Base-by-base conservation (phyloP, 2,888 invertebrate genomes). In the Rapana venosa region DNA sequence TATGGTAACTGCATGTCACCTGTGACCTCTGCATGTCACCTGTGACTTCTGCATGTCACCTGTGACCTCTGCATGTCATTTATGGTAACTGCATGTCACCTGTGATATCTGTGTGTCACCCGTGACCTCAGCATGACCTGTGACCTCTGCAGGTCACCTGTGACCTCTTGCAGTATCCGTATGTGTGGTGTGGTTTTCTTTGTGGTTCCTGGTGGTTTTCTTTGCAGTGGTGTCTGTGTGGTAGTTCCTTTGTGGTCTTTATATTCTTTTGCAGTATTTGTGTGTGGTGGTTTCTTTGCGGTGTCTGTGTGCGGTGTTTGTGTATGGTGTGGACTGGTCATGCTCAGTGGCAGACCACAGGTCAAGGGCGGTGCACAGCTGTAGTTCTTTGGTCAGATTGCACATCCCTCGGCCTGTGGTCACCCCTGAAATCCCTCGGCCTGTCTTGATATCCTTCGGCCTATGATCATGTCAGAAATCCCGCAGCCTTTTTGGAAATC, bases 321-420 rank as follows among this genome's bases (percentile, higher is more conserved):
- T 2, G n/a, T 11, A 2, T 77, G 30, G 35, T 5, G 11, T 88
- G 79, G 32, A 35, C 22, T 86, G 61, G 66, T 32, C 61, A 61
- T 85, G 32, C 61, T 85, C 66, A n/a, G 86, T 35, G 79, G 88
- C 74, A 81, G 79, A 58, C 47, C 74, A 30, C 20, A 70, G 89
- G 89, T 22, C 83, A 74, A 84, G 89, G 22, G 84, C 70, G 47
- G 85, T 84, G 89, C 85, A 89, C 35, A 74, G 36, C 89, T 89
- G 89, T 89, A 20, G 58, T 74, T 36, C 0, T 47, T 56, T 20
- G 35, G 58, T 89, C 90, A 91, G 90, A 91, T 91, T 91, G 91
- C 91, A 91, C 91, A 90, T 89, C 89, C 89, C 91, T 88, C 87
- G 91, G 91, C 91, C 91, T 91, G 87, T 47, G 58, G 83, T 87